These are phyloP conservation scores for Xenopus petersii DNA, from an alignment of 2,797 vertebrate species.

Conservation along the genomic window DNA sequence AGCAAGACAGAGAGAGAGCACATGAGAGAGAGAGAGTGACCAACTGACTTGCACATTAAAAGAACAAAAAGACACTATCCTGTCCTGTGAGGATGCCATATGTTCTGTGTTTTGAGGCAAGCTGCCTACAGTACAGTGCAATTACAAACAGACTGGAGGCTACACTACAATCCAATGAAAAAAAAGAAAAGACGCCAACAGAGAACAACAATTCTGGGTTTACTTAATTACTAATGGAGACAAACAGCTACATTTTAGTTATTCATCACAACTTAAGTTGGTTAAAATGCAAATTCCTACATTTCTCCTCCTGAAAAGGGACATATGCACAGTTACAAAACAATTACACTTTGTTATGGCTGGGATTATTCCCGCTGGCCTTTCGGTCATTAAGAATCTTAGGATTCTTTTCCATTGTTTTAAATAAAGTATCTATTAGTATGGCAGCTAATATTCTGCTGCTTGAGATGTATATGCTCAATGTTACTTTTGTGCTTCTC, in stretches of 20 bases:
- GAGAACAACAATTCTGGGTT: constrained; percentile 56
- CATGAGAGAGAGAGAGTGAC: constrained; percentile 59
- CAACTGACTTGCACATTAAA: constrained; percentile 59
- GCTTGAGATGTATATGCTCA: constrained; percentile 37
- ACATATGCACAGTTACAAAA: constrained; percentile 38
- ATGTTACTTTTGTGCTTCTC: constrained; percentile 27
- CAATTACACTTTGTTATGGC: constrained; percentile 19
- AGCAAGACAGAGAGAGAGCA: constrained; percentile 39
- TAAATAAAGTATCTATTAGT: constrained; percentile 47
- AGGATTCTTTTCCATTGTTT: constrained; percentile 43
- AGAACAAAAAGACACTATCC: constrained; percentile 57
- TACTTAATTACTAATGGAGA: constrained; percentile 51
- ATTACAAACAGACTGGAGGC: constrained; percentile 55
- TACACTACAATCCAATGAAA: constrained; percentile 55
- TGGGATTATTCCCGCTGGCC: constrained; percentile 42
- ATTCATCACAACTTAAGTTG: constrained; percentile 56
- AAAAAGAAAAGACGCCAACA: constrained; percentile 51
- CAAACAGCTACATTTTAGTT: constrained; percentile 47
- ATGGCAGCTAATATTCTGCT: constrained; percentile 7
- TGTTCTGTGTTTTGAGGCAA: constrained; percentile 60
- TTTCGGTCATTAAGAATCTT: constrained; percentile 34
- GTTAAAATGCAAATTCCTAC: constrained; percentile 50
- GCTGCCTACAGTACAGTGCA: constrained; percentile 50
- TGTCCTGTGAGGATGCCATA: constrained; percentile 68
- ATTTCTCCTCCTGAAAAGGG: constrained; percentile 29